Evolutionary conservation across 1,140 invertebrate genomes (phyloP).

Genomic region (Aplysia californica): DNA sequence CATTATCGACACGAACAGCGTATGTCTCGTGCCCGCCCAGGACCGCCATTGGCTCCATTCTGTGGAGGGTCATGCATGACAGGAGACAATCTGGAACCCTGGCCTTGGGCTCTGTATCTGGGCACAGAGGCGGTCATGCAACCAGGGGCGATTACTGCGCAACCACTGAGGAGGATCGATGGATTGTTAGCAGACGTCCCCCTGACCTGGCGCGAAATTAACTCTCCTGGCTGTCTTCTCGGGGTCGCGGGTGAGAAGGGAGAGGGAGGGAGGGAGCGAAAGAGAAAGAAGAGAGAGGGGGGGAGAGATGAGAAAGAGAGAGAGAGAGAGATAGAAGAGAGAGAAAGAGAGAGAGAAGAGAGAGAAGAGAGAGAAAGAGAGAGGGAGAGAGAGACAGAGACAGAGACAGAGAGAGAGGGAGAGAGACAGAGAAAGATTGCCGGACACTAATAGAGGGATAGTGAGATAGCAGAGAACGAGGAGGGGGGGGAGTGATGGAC

Average conservation of each 20-base stretch:
- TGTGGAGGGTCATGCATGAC: no score
- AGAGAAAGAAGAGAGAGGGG: neutral
- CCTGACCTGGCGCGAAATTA: no score
- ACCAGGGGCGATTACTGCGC: neutral
- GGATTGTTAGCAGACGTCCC: no score
- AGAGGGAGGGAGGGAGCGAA: conserved; percentile 16
- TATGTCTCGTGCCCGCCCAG: no score
- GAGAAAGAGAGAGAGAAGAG: neutral
- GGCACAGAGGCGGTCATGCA: neutral
- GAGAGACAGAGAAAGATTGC: neutral
- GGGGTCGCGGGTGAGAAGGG: neutral
- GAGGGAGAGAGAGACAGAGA: conserved; percentile 11
- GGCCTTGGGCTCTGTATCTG: neutral
- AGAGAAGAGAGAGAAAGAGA: conserved; percentile 2
- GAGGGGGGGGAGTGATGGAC: neutral
- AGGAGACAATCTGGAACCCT: no score
- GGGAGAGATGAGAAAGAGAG: neutral
- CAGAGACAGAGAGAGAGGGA: neutral
- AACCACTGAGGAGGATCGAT: neutral
- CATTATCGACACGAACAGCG: no score
- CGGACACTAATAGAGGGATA: neutral
- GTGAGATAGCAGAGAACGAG: neutral
- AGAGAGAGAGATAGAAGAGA: neutral
- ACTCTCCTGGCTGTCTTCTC: no score
- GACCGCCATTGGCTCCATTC: no score